These are phyloP conservation scores for Syritta pipiens DNA, from an alignment of 2,888 invertebrate species.

Conservation along the genomic window DNA sequence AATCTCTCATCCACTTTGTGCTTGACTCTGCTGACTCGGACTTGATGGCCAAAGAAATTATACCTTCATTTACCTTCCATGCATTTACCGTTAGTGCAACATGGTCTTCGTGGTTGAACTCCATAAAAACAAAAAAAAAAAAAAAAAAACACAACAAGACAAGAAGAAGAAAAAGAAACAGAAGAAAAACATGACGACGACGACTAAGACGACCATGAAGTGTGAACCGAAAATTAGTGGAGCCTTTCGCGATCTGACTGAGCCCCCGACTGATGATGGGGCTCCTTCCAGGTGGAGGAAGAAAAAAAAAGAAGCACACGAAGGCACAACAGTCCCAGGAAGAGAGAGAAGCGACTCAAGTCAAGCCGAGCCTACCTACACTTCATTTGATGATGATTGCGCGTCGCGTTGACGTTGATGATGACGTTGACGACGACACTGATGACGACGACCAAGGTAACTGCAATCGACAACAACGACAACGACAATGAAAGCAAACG, in stretches of 20 bases:
- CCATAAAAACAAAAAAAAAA: not conserved
- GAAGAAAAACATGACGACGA: not conserved
- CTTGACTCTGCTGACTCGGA: constrained; percentile 13
- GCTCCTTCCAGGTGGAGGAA: not conserved
- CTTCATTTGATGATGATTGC: constrained; percentile 56
- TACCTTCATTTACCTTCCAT: constrained; percentile 55
- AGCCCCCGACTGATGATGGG: not conserved
- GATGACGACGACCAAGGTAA: not conserved
- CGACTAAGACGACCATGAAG: constrained; percentile 2
- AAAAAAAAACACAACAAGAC: not conserved
- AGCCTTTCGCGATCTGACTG: constrained; percentile 4
- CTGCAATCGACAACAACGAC: not conserved
- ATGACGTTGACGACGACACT: constrained; percentile 39
- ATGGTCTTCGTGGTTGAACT: too few relatives aligned
- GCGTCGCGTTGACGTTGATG: constrained; percentile 38
- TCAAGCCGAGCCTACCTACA: constrained; percentile 31
- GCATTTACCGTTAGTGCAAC: constrained; percentile 51
- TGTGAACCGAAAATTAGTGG: constrained; percentile 49
- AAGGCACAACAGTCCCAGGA: constrained; percentile 1
- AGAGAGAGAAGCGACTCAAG: constrained; percentile 9
- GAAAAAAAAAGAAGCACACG: not conserved
- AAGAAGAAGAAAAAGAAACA: not conserved
- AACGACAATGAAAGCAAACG: not conserved
- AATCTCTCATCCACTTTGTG: constrained; percentile 53
- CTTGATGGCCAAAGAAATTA: constrained; percentile 47